Conservation (phyloP, 2,888 invertebrate genomes). For the Hypsopygia costalis region DNA sequence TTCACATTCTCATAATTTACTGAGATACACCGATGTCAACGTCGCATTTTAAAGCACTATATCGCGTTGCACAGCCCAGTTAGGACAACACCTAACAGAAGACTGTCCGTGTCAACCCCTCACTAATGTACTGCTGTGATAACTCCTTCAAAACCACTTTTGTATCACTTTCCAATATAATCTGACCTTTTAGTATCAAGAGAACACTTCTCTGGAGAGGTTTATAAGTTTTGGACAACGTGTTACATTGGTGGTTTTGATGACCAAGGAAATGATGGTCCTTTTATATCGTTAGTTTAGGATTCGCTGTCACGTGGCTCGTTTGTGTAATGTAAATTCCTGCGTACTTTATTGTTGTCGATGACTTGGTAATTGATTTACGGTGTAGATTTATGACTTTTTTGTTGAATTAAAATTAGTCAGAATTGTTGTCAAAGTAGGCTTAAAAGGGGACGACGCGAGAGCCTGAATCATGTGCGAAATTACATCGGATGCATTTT, state of each 20-base stretch:
- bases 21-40: no score
- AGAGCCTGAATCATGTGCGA: background rate
- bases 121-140: constrained; percentile 75
- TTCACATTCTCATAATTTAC: no score
- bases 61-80: background rate
- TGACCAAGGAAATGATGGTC: constrained; percentile 50
- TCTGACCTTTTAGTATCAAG: constrained; percentile 25
- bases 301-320: constrained; percentile 56
- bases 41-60: no score
- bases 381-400: constrained; percentile 43
- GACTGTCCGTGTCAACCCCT: constrained; percentile 73
- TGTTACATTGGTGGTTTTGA: constrained; percentile 51
- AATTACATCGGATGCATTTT: no score
- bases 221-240: constrained; percentile 24
- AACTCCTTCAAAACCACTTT: constrained; percentile 72
- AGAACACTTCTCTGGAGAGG: constrained; percentile 10
- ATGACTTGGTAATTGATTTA: constrained; percentile 62
- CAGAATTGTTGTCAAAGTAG: background rate
- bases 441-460: background rate
- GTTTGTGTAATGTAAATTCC: constrained; percentile 63
- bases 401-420: constrained; percentile 11
- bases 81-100: constrained; percentile 46
- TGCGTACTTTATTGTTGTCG: constrained; percentile 61
- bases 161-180: constrained; percentile 42
- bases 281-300: constrained; percentile 67